Percentiles rank a stretch among this genome's conserved stretches.
These are phyloP conservation scores for Drosophila conformis DNA, from an alignment of 2,888 invertebrate genomes.

Conservation along the genomic window DNA sequence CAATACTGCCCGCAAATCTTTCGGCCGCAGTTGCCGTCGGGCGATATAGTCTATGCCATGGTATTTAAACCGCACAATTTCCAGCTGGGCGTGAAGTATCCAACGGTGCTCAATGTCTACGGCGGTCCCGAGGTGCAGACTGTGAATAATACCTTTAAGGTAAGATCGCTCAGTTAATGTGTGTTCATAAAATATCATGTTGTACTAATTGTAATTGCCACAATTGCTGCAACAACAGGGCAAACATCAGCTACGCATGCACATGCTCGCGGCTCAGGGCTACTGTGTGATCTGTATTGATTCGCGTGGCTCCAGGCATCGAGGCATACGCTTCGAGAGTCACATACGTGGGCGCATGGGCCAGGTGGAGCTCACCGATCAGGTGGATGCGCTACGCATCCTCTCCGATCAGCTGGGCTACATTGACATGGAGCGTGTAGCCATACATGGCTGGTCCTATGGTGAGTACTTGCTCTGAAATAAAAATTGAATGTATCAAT, in stretches of 20 bases:
- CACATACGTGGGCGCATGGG: constrained; percentile 96
- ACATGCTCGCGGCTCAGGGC: constrained; percentile 97
- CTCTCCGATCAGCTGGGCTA: constrained; percentile 93
- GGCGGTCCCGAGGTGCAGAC: constrained; percentile 99
- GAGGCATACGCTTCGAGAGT: constrained; percentile 96
- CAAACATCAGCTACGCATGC: constrained; percentile 95
- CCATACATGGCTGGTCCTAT: constrained; percentile 99
- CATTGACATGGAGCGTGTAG: constrained; percentile 96
- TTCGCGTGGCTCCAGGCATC: constrained; percentile 96
- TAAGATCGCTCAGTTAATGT: constrained; percentile 79
- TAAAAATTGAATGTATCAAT: not conserved
- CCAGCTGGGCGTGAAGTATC: constrained; percentile 88
- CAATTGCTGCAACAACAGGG: constrained; percentile 86
- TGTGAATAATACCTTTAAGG: constrained; percentile 97
- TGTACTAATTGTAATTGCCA: not conserved
- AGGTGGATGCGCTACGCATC: constrained; percentile 96
- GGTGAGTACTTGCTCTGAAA: constrained; percentile 86
- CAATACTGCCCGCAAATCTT: constrained; percentile 90
- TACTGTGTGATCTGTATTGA: constrained; percentile 98
- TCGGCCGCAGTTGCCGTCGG: constrained; percentile 89
- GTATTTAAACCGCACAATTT: constrained; percentile 94
- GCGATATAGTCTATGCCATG: constrained; percentile 93
- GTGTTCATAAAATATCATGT: not conserved
- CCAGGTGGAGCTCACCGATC: constrained; percentile 96
- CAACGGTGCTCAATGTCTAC: constrained; percentile 98